phyloP scores from a whole-genome alignment of 2,888 invertebrate species.

The Ichneumon xanthorius region DNA sequence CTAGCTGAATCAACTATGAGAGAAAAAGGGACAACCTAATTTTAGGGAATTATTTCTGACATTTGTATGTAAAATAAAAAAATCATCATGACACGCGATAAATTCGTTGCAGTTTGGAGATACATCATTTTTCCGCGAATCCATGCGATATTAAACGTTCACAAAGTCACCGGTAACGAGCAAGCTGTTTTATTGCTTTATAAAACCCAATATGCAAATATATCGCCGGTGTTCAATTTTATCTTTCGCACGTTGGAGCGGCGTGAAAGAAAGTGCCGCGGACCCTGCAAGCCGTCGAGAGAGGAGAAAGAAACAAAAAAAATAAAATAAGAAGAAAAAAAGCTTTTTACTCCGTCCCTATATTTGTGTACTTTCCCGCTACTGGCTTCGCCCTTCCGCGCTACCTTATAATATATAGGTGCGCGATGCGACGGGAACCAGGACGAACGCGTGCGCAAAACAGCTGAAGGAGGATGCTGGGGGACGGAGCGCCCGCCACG shows the following conservation, averaged over 20 bases:
- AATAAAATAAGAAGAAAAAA: background rate
- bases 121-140: background rate
- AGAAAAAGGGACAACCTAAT: background rate
- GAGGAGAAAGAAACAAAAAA: no score
- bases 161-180: background rate
- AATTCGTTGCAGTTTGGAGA: background rate
- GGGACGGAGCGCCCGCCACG: conserved; percentile 49
- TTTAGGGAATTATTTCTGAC: background rate
- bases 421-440: conserved; percentile 35
- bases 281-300: background rate
- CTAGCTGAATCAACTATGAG: background rate
- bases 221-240: background rate
- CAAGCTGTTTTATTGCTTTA: background rate
- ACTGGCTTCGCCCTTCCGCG: conserved; percentile 37
- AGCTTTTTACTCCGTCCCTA: conserved; percentile 4
- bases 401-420: conserved; percentile 62
- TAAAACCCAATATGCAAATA: conserved; percentile 5
- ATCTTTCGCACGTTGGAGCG: conserved; percentile 3
- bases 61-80: background rate
- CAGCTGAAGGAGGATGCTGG: conserved; percentile 41
- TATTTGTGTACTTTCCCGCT: background rate
- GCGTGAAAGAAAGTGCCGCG: background rate
- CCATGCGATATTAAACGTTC: background rate
- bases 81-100: background rate
- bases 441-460: conserved; percentile 52